Evolutionary conservation across 1,140 invertebrate species (phyloP), one percentile per base, ranked within the genome.

Genomic region (Aphelinus certus): DNA sequence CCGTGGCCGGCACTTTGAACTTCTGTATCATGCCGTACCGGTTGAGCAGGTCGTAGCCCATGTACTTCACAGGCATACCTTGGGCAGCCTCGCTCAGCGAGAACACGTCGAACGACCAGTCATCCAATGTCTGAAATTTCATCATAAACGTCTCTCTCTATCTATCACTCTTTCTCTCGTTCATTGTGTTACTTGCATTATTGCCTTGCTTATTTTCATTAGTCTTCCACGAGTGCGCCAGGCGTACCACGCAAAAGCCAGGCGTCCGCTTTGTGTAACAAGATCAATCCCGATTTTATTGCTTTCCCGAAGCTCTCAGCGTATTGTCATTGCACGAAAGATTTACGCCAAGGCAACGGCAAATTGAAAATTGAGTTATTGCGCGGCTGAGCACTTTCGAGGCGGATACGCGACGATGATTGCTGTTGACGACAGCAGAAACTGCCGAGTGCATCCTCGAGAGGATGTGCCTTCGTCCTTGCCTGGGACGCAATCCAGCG

Each of bases 21-120:
- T 98, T 97, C 83, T 96, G 95, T 81, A 98, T 94, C 83, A 98
- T 94, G 68, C 97, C 97, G 85, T 98, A 98, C 84, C 96, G 92
- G 88, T 98, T 98, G 75, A 99, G 91, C 4, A 99, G 90, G 85
- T 98, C 96, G 85, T 97, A 97, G 55, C 95, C 96, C 56, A 98
- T 89, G 86, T 96, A 98, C 88, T 97, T 96, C 61, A 98, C 91
- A 3, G 96, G 95, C 78, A 96, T 93, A 4, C 93, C 94, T 73
- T 92, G 92, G 2, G 95, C 92, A 0, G 93, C 93, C 78, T 97
- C 95, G 81, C 94, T 95, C 66, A 98, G 88, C 6, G 93, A 91
- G 85, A 98, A 99, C 58, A 97, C 95, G 87, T 98, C 95, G 87
- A 98, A 99, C 3, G 94, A 95, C 97, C 97, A 98, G 69, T 97